Base-by-base conservation (phyloP, 1,140 invertebrate genomes). In the Zaprionus inermis region DNA sequence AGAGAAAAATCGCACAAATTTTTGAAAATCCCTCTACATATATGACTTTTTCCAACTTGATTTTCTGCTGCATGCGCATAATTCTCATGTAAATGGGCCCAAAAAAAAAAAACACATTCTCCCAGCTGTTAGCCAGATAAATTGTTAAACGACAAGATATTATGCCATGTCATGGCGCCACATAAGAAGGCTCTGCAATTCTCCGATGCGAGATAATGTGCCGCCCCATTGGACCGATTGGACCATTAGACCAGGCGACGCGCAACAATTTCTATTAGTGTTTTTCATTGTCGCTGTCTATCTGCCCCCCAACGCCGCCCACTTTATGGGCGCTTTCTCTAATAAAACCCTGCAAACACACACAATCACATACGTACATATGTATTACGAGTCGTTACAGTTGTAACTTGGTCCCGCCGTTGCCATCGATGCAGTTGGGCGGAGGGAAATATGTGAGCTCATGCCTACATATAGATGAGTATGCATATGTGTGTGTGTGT, bases 221-320 rank as follows among this genome's bases (percentile, higher is more conserved):
- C 64, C 52, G 36, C 32, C 30, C 24, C 55, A 63, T 55, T 60
- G 64, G 55, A 65, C 69, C 70, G 24, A 71, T 20, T 32, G 32
- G 30, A 58, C 52, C 65, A 61, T 44, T 60, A 56, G 55, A 60
- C 57, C 58, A 51, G 46, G 44, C 55, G 49, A 74, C 66, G 78
- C 76, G 78, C 78, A 81, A 86, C 83, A 86, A 79, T 79, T 86
- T 88, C 83, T 82, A 85, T 86, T 85, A 75, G 75, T 55, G 41
- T 66, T 72, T 76, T 60, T 72, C 54, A 65, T 55, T 72, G 81
- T 70, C 71, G 76, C 76, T 82, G 76, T 82, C 81, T 68, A 67
- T 73, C 61, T 59, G 60, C 44, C 18, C 5, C 49, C 24, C n/a
- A 36, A 10, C 20, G 9, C 36, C 18, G 14, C 18, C 41, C 44